A percentile compares a stretch with the other conserved stretches of the same genome.
Evolutionary conservation across 2,113 vertebrate species (phyloP).

Genomic region (Peromyscus californicus): DNA sequence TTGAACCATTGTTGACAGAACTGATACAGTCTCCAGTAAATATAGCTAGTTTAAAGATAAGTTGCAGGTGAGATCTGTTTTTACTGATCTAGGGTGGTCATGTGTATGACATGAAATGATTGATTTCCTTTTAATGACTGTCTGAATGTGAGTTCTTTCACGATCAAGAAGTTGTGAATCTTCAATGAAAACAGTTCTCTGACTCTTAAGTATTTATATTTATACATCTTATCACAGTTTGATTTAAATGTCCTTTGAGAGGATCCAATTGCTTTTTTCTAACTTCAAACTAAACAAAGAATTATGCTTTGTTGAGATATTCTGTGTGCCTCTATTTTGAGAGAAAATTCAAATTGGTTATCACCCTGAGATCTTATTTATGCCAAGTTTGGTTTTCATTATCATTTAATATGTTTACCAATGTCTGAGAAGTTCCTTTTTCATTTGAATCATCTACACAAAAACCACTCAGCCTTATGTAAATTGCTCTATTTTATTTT

Average conservation of each 20-base stretch:
- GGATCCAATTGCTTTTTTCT: not conserved
- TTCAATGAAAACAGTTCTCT: not conserved
- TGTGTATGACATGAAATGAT: not conserved
- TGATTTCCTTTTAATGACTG: conserved; percentile 9
- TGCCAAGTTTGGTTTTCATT: conserved; percentile 8
- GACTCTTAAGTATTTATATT: not conserved
- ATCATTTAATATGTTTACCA: not conserved
- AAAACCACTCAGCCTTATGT: not conserved
- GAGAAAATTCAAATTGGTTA: not conserved
- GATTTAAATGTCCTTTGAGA: not conserved
- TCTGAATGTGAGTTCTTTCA: not conserved
- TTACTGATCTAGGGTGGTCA: not conserved
- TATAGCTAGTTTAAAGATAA: not conserved
- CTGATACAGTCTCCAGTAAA: not conserved
- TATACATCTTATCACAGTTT: not conserved
- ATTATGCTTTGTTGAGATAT: not conserved
- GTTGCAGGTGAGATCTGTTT: not conserved
- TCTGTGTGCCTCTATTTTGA: not conserved
- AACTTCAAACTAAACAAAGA: not conserved
- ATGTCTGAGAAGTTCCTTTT: not conserved
- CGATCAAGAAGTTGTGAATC: not conserved
- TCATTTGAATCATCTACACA: not conserved
- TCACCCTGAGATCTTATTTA: not conserved
- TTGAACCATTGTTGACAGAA: not conserved
- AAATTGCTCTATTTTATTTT: conserved; percentile 30